These are phyloP conservation scores for Leptopilina drosophilae DNA, from an alignment of 2,888 invertebrate species.

Conservation along the genomic window DNA sequence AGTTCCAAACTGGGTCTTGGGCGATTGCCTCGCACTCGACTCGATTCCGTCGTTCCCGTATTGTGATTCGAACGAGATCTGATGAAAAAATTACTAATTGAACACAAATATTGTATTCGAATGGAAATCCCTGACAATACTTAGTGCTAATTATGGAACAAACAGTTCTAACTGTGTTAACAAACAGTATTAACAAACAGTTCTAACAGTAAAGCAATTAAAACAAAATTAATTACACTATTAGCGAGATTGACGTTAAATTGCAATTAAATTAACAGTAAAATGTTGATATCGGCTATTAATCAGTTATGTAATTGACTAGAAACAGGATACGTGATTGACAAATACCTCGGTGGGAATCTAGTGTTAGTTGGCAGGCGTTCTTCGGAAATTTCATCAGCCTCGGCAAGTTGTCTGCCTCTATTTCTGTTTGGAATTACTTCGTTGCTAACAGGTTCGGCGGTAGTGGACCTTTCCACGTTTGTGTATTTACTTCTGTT, in stretches of 20 bases:
- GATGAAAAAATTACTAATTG: not conserved
- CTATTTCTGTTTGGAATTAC: conserved; percentile 80
- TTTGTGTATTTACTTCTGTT: conserved; percentile 80
- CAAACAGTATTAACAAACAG: no score
- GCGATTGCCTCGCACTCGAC: conserved; percentile 70
- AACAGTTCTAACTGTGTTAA: no score
- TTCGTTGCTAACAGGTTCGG: conserved; percentile 83
- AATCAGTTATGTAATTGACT: not conserved
- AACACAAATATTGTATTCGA: no score
- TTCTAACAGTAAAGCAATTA: no score
- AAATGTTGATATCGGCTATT: conserved; percentile 17
- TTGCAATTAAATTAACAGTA: conserved; percentile 14
- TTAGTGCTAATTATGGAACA: no score
- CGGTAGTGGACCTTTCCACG: conserved; percentile 80
- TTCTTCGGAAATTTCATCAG: conserved; percentile 75
- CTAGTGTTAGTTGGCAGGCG: conserved; percentile 90
- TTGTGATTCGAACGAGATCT: conserved; percentile 75
- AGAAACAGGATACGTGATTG: conserved; percentile 5
- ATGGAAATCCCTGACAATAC: no score
- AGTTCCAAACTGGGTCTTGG: conserved; percentile 87
- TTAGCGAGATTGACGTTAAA: not conserved
- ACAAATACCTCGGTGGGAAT: conserved; percentile 83
- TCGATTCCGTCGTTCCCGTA: conserved; percentile 72
- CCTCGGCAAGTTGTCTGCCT: conserved; percentile 77
- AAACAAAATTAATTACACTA: no score